phyloP scores from a whole-genome alignment of 1,140 invertebrate species.

The Stenopsyche tienmushanensis region DNA sequence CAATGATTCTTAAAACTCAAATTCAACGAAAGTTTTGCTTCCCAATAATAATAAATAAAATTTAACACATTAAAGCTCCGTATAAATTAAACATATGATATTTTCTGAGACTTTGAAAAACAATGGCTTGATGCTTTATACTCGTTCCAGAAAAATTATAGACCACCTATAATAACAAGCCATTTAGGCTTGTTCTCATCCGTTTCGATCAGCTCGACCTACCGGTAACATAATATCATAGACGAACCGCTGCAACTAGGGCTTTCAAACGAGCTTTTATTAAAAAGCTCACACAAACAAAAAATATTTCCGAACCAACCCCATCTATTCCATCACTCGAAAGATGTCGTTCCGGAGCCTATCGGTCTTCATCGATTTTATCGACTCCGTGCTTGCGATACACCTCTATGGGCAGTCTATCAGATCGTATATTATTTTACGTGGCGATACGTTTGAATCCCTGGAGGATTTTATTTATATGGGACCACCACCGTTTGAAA shows the following conservation, averaged over 20 bases:
- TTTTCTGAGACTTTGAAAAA: too few relatives aligned
- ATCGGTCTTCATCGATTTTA: too few relatives aligned
- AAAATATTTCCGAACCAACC: too few relatives aligned
- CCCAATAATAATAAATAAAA: too few relatives aligned
- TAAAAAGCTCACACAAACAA: too few relatives aligned
- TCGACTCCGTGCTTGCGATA: not conserved
- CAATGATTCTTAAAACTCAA: too few relatives aligned
- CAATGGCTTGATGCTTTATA: not conserved
- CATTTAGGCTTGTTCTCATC: conserved; percentile 33
- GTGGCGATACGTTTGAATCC: conserved; percentile 29
- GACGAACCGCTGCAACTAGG: not conserved
- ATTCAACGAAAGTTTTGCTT: too few relatives aligned
- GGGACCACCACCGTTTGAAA: conserved; percentile 39
- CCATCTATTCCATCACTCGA: too few relatives aligned
- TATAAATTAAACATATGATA: not conserved
- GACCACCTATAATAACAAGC: conserved; percentile 38
- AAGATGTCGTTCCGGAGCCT: too few relatives aligned
- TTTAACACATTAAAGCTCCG: too few relatives aligned
- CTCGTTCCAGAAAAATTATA: conserved; percentile 27
- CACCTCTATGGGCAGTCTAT: conserved; percentile 8
- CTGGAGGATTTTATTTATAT: conserved; percentile 34
- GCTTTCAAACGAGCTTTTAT: conserved; percentile 11
- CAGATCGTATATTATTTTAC: conserved; percentile 34
- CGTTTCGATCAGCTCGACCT: conserved; percentile 30
- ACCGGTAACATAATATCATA: conserved; percentile 35